Percentiles rank a stretch among this genome's conserved stretches.
These are phyloP conservation scores for Leptatherina wallacei DNA, from an alignment of 2,797 vertebrate species.

Conservation along the genomic window DNA sequence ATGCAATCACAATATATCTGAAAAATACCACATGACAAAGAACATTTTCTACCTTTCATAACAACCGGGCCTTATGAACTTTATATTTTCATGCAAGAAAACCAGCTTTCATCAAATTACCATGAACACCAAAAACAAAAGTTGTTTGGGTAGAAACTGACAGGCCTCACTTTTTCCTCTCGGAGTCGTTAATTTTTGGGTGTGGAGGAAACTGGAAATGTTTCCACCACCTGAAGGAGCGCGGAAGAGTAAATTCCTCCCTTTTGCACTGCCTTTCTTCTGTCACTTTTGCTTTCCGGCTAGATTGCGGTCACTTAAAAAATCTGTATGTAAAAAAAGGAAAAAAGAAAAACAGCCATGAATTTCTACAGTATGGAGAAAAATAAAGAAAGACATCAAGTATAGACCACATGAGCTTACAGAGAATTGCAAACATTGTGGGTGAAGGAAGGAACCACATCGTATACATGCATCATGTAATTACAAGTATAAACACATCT, in stretches of 20 bases:
- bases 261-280: not conserved
- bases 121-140: slow-evolving; percentile 9
- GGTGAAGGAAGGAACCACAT: slow-evolving; percentile 2
- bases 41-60: slow-evolving; percentile 42
- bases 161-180: slow-evolving; percentile 48
- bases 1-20: slow-evolving; percentile 47
- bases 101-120: not conserved
- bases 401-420: not conserved
- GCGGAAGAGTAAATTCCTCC: slow-evolving; percentile 38
- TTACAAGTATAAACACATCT: slow-evolving; percentile 31
- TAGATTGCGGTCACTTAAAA: not conserved
- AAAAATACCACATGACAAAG: slow-evolving; percentile 30
- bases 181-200: slow-evolving; percentile 49
- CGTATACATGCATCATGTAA: slow-evolving; percentile 14
- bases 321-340: not conserved
- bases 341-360: slow-evolving; percentile 1
- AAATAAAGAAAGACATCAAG: slow-evolving; percentile 14
- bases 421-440: slow-evolving; percentile 15
- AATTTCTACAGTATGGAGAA: not conserved
- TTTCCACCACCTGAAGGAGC: slow-evolving; percentile 44
- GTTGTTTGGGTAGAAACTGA: slow-evolving; percentile 31
- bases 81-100: slow-evolving; percentile 7
- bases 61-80: slow-evolving; percentile 30
- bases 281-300: slow-evolving; percentile 10
- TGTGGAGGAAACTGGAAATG: slow-evolving; percentile 56